Percentiles rank a stretch among this genome's conserved stretches.
Conservation (phyloP, 2,797 vertebrate species). For the Psittacula echo region DNA sequence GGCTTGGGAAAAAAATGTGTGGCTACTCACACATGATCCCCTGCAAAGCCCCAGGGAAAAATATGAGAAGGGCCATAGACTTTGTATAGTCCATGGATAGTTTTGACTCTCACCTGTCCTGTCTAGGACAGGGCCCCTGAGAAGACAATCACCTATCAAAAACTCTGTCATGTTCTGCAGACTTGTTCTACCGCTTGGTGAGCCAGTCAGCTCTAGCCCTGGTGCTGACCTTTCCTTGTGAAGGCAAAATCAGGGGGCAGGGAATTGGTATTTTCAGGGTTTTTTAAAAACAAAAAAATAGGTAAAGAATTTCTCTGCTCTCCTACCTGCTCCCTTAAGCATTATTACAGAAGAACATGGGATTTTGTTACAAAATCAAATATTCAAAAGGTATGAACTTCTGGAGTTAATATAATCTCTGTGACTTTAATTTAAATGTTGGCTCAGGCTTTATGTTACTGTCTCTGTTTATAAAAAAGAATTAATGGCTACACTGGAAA, state of each 20-base stretch:
- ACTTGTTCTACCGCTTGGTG: neutral
- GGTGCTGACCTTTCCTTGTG: neutral
- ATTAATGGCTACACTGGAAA: neutral
- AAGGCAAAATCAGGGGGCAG: neutral
- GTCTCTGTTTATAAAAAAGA: neutral
- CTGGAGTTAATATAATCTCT: neutral
- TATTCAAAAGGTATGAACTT: neutral
- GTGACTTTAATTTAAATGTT: neutral
- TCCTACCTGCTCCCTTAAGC: neutral
- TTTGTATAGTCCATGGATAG: too few relatives aligned
- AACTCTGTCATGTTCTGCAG: neutral
- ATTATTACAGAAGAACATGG: neutral
- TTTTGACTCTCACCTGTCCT: neutral
- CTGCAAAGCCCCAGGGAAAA: neutral
- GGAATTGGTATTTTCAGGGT: neutral
- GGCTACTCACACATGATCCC: accelerated
- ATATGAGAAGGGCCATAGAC: neutral
- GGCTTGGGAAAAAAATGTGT: neutral
- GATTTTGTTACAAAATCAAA: neutral
- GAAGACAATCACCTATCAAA: neutral
- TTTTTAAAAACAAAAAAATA: neutral
- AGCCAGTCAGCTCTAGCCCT: neutral
- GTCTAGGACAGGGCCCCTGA: neutral
- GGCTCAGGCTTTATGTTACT: neutral
- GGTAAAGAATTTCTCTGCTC: neutral